Percentiles rank a stretch among this genome's conserved stretches.
Evolutionary conservation across 2,888 invertebrate species (phyloP).

Genomic region (Phortica magna): DNA sequence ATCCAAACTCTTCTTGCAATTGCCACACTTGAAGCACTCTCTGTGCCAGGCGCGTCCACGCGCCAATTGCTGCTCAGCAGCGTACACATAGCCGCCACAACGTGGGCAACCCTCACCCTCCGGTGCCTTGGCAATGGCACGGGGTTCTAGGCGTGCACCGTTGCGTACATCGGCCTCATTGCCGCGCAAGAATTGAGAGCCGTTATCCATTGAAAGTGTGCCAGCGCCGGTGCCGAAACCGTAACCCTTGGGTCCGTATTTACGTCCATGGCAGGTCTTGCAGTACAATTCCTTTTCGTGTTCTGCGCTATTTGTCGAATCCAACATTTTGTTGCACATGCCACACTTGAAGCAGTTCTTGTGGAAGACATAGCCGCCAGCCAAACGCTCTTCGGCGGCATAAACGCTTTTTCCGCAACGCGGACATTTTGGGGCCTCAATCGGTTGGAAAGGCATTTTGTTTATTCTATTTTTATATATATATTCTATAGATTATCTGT

Average conservation of each 20-base stretch:
- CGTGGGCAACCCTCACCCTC: constrained; percentile 94
- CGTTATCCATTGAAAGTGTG: constrained; percentile 67
- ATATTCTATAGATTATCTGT: constrained; percentile 62
- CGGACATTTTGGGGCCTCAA: constrained; percentile 66
- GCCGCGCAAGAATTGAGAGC: constrained; percentile 62
- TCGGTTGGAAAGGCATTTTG: constrained; percentile 63
- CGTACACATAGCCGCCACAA: constrained; percentile 96
- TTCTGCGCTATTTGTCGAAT: constrained; percentile 65
- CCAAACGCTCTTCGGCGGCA: constrained; percentile 64
- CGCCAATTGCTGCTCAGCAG: constrained; percentile 94
- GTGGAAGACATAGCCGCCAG: constrained; percentile 66
- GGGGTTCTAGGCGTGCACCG: constrained; percentile 84
- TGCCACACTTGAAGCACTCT: constrained; percentile 95
- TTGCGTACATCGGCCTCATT: constrained; percentile 78
- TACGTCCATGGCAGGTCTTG: constrained; percentile 63
- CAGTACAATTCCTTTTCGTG: constrained; percentile 65
- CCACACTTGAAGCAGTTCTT: constrained; percentile 69
- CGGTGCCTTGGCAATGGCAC: constrained; percentile 88
- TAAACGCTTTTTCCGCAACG: constrained; percentile 65
- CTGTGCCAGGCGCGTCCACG: constrained; percentile 84
- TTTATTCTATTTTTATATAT: constrained; percentile 44
- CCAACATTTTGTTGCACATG: constrained; percentile 68
- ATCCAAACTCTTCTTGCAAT: constrained; percentile 92
- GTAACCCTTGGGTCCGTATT: constrained; percentile 64
- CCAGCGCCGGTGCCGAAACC: constrained; percentile 65